Conservation (phyloP, 2,888 invertebrate genomes). For the Odontomyia ornata region DNA sequence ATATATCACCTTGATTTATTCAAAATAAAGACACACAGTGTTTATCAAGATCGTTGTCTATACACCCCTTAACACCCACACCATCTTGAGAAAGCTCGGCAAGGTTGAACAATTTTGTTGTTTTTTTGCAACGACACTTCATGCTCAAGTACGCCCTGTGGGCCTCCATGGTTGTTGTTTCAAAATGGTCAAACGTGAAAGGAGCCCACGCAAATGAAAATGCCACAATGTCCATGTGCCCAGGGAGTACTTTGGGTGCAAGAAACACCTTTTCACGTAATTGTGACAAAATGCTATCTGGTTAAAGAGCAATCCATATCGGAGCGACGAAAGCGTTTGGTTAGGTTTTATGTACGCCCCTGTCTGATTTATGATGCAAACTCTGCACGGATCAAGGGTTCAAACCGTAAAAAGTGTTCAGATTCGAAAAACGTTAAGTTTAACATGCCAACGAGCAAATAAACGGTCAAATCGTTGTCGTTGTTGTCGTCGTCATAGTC, state of each 20-base stretch:
- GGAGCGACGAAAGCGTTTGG: slow-evolving; percentile 31
- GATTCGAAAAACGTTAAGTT: background rate
- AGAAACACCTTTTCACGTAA: slow-evolving; percentile 49
- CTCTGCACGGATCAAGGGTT: slow-evolving; percentile 26
- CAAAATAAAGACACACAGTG: slow-evolving; percentile 47
- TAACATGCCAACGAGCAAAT: background rate
- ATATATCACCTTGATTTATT: slow-evolving; percentile 51
- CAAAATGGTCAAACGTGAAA: slow-evolving; percentile 31
- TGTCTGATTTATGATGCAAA: slow-evolving; percentile 26
- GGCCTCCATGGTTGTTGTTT: background rate
- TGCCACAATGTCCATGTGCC: background rate
- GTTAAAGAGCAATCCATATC: slow-evolving; percentile 41
- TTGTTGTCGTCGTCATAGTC: no score
- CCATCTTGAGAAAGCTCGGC: background rate
- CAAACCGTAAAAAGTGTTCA: slow-evolving; percentile 17
- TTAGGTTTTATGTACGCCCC: slow-evolving; percentile 35
- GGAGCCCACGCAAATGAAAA: slow-evolving; percentile 15
- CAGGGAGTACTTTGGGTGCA: slow-evolving; percentile 26
- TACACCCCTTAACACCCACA: slow-evolving; percentile 50
- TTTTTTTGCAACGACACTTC: slow-evolving; percentile 38
- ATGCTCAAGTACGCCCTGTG: slow-evolving; percentile 34
- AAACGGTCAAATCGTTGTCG: background rate
- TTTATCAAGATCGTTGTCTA: slow-evolving; percentile 49
- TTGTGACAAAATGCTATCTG: slow-evolving; percentile 50
- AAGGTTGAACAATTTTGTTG: slow-evolving; percentile 26